Evolutionary conservation across 2,797 vertebrate genomes (phyloP).

Genomic region (Anas acuta): DNA sequence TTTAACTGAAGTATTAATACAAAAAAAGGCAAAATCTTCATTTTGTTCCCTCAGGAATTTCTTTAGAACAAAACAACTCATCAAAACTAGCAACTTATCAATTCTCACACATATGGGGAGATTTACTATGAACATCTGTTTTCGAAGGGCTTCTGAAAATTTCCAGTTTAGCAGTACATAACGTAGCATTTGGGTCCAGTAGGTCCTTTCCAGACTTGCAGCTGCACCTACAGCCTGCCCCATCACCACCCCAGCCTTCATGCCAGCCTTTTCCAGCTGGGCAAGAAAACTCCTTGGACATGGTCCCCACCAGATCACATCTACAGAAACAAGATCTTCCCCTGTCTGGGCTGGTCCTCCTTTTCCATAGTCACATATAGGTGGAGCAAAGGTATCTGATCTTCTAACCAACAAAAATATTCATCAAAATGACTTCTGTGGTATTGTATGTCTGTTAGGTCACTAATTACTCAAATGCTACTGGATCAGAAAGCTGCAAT

Average conservation of each 20-base stretch:
- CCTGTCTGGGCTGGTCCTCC: neutral
- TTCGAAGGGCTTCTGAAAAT: neutral
- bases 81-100: neutral
- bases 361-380: neutral
- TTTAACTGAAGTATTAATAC: slow-evolving; percentile 2
- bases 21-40: neutral
- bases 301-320: neutral
- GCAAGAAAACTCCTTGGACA: no score
- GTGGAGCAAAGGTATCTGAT: neutral
- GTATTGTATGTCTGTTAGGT: neutral
- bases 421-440: neutral
- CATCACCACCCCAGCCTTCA: neutral
- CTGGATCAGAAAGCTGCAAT: neutral
- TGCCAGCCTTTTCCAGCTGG: neutral
- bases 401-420: neutral
- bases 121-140: neutral
- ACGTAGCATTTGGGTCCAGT: neutral
- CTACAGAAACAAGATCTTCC: neutral
- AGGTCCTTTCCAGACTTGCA: neutral
- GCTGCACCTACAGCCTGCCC: neutral
- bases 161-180: neutral
- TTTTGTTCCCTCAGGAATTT: neutral
- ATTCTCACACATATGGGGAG: neutral
- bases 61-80: neutral
- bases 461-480: neutral